Base-by-base conservation (phyloP, 2,797 vertebrate species). In the Sternarchorhynchus goeldii region DNA sequence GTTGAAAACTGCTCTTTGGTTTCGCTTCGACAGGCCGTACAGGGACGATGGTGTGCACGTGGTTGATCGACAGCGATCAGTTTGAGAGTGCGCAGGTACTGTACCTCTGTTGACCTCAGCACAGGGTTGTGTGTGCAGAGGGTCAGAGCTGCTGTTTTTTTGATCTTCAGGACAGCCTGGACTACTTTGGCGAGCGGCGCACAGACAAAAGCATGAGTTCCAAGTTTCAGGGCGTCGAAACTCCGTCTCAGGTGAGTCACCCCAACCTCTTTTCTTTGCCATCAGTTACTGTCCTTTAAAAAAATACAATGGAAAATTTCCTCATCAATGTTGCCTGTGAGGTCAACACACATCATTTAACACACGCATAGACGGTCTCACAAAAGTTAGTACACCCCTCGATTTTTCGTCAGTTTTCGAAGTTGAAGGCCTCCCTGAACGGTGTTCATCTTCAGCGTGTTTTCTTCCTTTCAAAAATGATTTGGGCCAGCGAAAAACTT, bases 161-260 rank as follows among this genome's bases (percentile, higher is more conserved):
- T 75, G 60, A 79, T 6, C 79, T 8, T 0, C 82, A 99, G 97
- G 96, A 95, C 77, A 98, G 96, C 82, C 88, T 98, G 87, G 90
- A 92, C 16, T 97, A 95, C 87, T 99, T 99, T 88, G 96, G 96
- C n/a, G 94, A 96, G 84, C 92, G 95, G 75, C 93, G 95, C 85
- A 99, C 96, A 0, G 96, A 98, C 87, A 96, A 93, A 90, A 94
- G 91, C 78, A 93, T 72, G 55, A 96, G 96, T 84, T 92, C 92
- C 39, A 98, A 99, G 86, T 98, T 95, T 84, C 97, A 99, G 82
- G 97, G 97, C 73, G 94, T 99, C 81, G 98, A 99, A 92, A 99
- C 97, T 17, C 98, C 97, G 4, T 99, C 98, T 69, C 98, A 99
- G 94, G 98, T 98, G 85, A 87, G 76, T 63, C 17, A 41, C 6